Evolutionary conservation across 1,140 invertebrate species (phyloP), one percentile per base, ranked within the genome.

Genomic region (Bombus balteatus): DNA sequence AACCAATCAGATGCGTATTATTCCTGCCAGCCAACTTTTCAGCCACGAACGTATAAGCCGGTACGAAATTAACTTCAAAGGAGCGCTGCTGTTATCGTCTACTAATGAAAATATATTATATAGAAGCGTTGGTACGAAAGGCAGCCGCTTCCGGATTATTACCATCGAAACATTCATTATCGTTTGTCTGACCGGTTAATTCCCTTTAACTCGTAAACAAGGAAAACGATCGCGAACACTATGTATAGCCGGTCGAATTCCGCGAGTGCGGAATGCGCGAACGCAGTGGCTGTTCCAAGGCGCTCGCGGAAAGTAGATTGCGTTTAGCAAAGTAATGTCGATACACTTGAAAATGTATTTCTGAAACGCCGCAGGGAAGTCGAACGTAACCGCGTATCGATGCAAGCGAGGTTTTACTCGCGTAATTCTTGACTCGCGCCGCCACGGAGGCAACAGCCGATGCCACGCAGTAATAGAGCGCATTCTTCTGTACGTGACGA

Each of bases 401-500:
- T 43, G 28, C 53, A 25, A 3, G 9, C 53, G 22, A n/a, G 22
- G 18, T 41, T 70, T 53, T 57, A 13, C 62, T 18, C 79, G n/a
- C 6, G 32, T 37, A 79, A 72, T 43, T 84, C 82, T 43, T 43
- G 75, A 59, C 82, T 72, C 43, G 41, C 41, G 22, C 15, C 65
- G 32, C 2, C 28, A 62, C 59, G 59, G 3, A n/a, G 28, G 59
- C 59, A 62, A 25, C 8, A 22, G 2, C 41, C 73, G 47, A 71
- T 71, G 65, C 43, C 59, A 62, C 59, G 34, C 65, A 39, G 28
- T 34, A 28, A 39, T 66, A 18, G n/a, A 71, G n/a, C 85, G 43
- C 75, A 71, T 86, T 90, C 71, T 75, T 41, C 83, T 88, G 81
- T 72, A 80, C 89, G 73, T 84, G 85, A 90, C 86, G 88, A 91